These are phyloP conservation scores for Cyprinodon tularosa DNA, from an alignment of 2,113 vertebrate genomes.

Conservation along the genomic window DNA sequence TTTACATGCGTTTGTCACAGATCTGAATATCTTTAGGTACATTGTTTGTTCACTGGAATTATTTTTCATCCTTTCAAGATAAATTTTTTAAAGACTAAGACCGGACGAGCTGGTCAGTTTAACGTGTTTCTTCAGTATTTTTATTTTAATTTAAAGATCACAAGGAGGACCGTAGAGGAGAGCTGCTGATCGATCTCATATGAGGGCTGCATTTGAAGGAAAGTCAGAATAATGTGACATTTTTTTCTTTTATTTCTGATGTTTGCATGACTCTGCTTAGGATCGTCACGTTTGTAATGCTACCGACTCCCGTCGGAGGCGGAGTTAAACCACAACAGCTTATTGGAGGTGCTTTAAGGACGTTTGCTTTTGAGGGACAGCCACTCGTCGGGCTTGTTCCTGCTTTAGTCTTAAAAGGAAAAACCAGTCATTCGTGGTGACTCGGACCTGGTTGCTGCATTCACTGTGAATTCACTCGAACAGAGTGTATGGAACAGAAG, in stretches of 20 bases:
- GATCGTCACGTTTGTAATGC: conserved; percentile 39
- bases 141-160: neutral
- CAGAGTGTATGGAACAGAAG: neutral
- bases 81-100: neutral
- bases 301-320: conserved; percentile 47
- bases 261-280: conserved; percentile 19
- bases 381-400: neutral
- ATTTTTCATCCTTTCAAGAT: neutral
- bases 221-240: neutral
- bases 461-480: neutral
- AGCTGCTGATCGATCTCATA: conserved; percentile 31
- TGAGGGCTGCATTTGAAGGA: neutral
- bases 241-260: conserved; percentile 12
- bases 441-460: neutral
- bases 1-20: conserved; percentile 20
- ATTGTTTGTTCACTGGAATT: neutral
- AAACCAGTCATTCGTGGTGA: neutral
- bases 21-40: conserved; percentile 1
- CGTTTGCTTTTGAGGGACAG: conserved; percentile 11
- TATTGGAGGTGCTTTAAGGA: neutral
- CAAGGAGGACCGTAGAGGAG: conserved; percentile 4
- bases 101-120: neutral
- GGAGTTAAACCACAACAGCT: conserved; percentile 18
- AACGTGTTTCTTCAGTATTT: neutral
- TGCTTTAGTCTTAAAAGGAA: conserved; percentile 4